A percentile compares a stretch with the other conserved stretches of the same genome.
Conservation (phyloP, 37 sponge, comb jelly and placozoan species). For the Beroe forskalii region DNA sequence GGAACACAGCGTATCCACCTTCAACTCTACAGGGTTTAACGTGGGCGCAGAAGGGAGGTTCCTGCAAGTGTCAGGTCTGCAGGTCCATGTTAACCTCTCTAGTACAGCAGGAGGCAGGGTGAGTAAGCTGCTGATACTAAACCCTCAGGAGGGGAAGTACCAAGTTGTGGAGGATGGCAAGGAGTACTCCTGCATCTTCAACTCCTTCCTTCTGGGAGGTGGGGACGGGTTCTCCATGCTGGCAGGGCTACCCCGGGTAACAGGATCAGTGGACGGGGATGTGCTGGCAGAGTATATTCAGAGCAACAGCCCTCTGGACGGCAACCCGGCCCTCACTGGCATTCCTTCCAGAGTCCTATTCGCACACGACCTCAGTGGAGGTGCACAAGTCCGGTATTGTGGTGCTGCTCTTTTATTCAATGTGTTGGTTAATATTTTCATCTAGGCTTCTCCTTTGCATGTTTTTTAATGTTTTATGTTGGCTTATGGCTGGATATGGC, state of each 20-base stretch:
- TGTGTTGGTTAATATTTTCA: too few species aligned
- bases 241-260: background rate
- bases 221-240: conserved; percentile 35
- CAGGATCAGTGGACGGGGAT: background rate
- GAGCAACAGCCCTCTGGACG: conserved; percentile 16
- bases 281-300: background rate
- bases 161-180: background rate
- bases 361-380: background rate
- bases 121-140: background rate
- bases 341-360: conserved; percentile 7
- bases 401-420: too few species aligned
- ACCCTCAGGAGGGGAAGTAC: background rate
- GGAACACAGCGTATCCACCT: conserved; percentile 14
- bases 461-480: too few species aligned
- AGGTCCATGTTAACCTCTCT: background rate
- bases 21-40: conserved; percentile 6
- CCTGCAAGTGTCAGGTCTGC: conserved; percentile 20
- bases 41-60: conserved; percentile 9
- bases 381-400: too few species aligned
- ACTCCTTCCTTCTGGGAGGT: background rate
- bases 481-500: too few species aligned
- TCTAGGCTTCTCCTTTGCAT: too few species aligned
- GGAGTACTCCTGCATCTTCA: background rate
- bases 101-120: background rate
- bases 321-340: background rate